A percentile compares a stretch with the other conserved stretches of the same genome.
phyloP scores from a whole-genome alignment of 2,113 vertebrate species.

The Odocoileus hemionus region DNA sequence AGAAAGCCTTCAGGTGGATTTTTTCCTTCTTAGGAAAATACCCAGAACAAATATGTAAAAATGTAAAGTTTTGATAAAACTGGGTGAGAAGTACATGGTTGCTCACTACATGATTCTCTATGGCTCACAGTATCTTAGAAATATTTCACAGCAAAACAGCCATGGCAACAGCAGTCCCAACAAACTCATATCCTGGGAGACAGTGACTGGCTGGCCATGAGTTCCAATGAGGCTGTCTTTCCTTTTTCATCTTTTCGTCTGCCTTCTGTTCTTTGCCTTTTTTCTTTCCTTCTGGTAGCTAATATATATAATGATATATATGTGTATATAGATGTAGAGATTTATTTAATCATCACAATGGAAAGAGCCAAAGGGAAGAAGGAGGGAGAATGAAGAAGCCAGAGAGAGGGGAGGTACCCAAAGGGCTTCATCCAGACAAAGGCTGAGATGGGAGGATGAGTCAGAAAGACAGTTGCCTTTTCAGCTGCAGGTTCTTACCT shows the following conservation, averaged over 20 bases:
- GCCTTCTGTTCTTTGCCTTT: neutral
- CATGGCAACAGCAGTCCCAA: fast-evolving
- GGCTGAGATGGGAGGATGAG: neutral
- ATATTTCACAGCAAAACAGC: neutral
- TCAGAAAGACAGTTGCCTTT: neutral
- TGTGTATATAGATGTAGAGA: neutral
- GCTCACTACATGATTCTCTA: fast-evolving
- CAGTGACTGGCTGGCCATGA: fast-evolving
- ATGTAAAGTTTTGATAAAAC: neutral
- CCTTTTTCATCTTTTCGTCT: neutral
- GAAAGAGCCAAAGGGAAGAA: neutral
- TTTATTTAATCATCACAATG: neutral
- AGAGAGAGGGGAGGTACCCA: no score
- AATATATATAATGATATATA: neutral
- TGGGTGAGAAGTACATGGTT: no score
- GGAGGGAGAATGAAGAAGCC: neutral
- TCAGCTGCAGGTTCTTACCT: neutral
- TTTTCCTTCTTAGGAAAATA: neutral
- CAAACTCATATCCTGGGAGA: neutral
- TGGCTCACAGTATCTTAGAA: fast-evolving
- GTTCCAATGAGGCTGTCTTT: fast-evolving
- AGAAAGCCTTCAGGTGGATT: no score
- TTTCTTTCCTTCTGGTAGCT: neutral
- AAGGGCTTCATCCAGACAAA: neutral
- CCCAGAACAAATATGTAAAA: neutral